A percentile compares a stretch with the other conserved stretches of the same genome.
Evolutionary conservation across 1,140 invertebrate species (phyloP).

Genomic region (Pachyrhynchus sulphureomaculatus): DNA sequence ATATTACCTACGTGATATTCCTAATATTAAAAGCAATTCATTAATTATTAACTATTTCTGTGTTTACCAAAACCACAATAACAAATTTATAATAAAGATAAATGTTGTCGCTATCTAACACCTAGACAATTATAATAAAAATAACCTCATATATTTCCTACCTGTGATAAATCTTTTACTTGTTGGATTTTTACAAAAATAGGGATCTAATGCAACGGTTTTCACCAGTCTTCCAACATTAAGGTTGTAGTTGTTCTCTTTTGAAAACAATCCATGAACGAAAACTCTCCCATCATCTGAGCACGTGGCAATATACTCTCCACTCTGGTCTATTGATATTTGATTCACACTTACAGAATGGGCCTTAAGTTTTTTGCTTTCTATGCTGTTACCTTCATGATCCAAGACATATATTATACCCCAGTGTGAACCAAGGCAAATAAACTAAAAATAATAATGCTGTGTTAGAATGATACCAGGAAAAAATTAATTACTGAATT

Average conservation of each 20-base stretch:
- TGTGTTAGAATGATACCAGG: slow-evolving; percentile 9
- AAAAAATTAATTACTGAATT: too few species aligned
- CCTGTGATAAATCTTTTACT: slow-evolving; percentile 83
- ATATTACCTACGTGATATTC: too few species aligned
- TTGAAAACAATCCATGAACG: slow-evolving; percentile 75
- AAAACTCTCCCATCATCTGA: slow-evolving; percentile 90
- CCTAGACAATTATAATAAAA: too few species aligned
- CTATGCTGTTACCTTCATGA: slow-evolving; percentile 85
- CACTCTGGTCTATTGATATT: slow-evolving; percentile 89
- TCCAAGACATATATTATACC: slow-evolving; percentile 89
- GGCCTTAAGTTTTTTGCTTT: slow-evolving; percentile 67
- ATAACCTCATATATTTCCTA: too few species aligned
- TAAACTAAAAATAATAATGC: slow-evolving; percentile 68
- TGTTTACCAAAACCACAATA: too few species aligned
- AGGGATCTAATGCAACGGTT: slow-evolving; percentile 86
- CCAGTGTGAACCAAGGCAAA: slow-evolving; percentile 89
- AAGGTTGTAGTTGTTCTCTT: slow-evolving; percentile 78
- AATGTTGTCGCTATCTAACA: too few species aligned
- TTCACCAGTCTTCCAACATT: slow-evolving; percentile 81
- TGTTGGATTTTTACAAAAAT: slow-evolving; percentile 74
- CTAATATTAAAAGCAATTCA: too few species aligned
- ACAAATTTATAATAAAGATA: too few species aligned
- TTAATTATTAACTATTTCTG: too few species aligned
- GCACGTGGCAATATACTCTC: slow-evolving; percentile 89
- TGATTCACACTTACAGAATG: slow-evolving; percentile 91